Conservation (phyloP, 2,797 vertebrate species). For the Eospalax fontanierii region DNA sequence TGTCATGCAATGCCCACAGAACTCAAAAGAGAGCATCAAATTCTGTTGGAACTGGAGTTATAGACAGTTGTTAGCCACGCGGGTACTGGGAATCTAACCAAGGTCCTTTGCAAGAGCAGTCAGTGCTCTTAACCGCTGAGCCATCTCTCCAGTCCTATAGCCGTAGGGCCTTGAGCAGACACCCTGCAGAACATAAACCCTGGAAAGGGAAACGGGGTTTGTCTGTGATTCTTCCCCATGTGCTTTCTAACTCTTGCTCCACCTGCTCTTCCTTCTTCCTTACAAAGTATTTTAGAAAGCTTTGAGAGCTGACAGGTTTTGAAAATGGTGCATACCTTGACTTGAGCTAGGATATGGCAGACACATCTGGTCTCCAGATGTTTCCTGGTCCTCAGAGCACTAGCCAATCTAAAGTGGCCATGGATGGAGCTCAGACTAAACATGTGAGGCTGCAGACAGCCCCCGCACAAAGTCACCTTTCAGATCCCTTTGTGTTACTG, state of each 20-base stretch:
- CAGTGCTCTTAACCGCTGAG: too few relatives aligned
- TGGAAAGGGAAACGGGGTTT: neutral
- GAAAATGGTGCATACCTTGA: constrained; percentile 66
- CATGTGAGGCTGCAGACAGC: constrained; percentile 74
- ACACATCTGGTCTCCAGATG: constrained; percentile 89
- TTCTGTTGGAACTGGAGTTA: too few relatives aligned
- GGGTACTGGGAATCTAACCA: too few relatives aligned
- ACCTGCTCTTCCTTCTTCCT: neutral
- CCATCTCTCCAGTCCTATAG: too few relatives aligned
- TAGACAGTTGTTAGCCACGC: too few relatives aligned
- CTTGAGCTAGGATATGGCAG: constrained; percentile 67
- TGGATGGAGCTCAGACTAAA: constrained; percentile 89
- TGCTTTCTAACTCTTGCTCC: neutral
- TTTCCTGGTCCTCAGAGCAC: constrained; percentile 75
- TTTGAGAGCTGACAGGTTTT: constrained; percentile 74
- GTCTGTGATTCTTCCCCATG: neutral
- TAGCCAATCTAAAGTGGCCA: constrained; percentile 79
- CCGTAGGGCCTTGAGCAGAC: neutral
- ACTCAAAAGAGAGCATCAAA: too few relatives aligned
- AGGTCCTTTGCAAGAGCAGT: too few relatives aligned
- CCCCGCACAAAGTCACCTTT: constrained; percentile 72
- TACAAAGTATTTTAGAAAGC: constrained; percentile 64
- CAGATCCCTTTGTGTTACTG: constrained; percentile 39
- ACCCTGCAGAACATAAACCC: neutral
- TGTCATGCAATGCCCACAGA: too few relatives aligned